phyloP scores from a whole-genome alignment of 2,888 invertebrate genomes.

The Acronicta alni region DNA sequence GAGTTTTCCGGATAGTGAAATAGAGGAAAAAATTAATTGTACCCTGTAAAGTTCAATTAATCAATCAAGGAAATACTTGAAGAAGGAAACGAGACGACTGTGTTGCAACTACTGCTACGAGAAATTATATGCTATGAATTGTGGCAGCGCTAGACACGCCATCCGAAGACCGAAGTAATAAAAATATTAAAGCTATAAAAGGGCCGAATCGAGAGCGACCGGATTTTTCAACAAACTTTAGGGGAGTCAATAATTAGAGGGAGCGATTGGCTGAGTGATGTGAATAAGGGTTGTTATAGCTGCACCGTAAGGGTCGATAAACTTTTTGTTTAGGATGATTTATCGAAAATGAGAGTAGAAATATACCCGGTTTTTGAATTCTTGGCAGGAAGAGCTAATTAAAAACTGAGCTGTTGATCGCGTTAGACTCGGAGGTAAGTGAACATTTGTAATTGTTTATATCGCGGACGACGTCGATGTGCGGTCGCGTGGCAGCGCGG shows the following conservation, averaged over 20 bases:
- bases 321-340: conserved; percentile 67
- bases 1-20: conserved; percentile 73
- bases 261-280: conserved; percentile 82
- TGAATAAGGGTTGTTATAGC: conserved; percentile 87
- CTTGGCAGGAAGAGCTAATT: conserved; percentile 17
- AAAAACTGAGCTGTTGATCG: conserved; percentile 27
- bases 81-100: conserved; percentile 66
- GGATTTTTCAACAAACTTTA: conserved; percentile 78
- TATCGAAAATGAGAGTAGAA: conserved; percentile 26
- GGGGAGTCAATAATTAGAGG: conserved; percentile 88
- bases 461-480: conserved; percentile 64
- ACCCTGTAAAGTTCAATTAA: conserved; percentile 62
- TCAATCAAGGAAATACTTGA: conserved; percentile 65
- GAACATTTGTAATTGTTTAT: conserved; percentile 80
- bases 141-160: conserved; percentile 56
- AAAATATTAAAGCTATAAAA: conserved; percentile 81
- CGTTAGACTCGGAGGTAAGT: conserved; percentile 34
- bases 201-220: conserved; percentile 75
- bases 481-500: conserved; percentile 76
- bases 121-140: conserved; percentile 49
- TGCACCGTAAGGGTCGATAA: conserved; percentile 83
- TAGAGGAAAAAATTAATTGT: conserved; percentile 70
- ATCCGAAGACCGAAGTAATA: conserved; percentile 70
- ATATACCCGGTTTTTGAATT: conserved; percentile 38
- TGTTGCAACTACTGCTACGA: conserved; percentile 57